Evolutionary conservation across 2,797 vertebrate species (phyloP).

Genomic region (Naso thynnoides): DNA sequence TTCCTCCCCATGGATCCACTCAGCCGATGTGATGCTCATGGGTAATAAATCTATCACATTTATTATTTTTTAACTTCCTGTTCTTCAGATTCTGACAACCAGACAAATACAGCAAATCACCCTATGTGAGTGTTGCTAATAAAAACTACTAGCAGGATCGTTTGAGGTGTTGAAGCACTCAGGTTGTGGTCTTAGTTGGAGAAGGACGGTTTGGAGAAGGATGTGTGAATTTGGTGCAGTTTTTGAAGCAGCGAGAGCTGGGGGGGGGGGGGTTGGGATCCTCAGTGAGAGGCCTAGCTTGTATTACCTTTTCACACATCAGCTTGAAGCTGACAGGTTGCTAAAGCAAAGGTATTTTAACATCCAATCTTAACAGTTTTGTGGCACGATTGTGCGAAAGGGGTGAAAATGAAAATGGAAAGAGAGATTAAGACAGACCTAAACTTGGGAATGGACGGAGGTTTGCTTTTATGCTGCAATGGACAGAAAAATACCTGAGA

Average conservation of each 20-base stretch:
- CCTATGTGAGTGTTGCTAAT: slow-evolving; percentile 15
- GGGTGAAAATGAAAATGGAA: slow-evolving; percentile 64
- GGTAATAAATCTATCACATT: slow-evolving; percentile 54
- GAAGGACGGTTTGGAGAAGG: slow-evolving; percentile 29
- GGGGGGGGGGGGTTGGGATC: background rate
- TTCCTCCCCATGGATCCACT: background rate
- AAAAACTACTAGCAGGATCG: slow-evolving; percentile 10
- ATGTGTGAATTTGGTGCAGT: slow-evolving; percentile 58
- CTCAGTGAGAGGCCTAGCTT: slow-evolving; percentile 42
- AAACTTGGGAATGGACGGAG: slow-evolving; percentile 49
- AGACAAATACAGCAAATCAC: slow-evolving; percentile 24
- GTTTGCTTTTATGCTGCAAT: slow-evolving; percentile 9
- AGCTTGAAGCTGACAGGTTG: slow-evolving; percentile 74
- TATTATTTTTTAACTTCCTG: slow-evolving; percentile 14
- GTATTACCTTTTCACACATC: slow-evolving; percentile 81
- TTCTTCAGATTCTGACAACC: slow-evolving; percentile 16
- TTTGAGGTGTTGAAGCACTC: slow-evolving; percentile 56
- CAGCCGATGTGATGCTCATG: slow-evolving; percentile 25
- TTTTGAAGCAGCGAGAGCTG: slow-evolving; percentile 19
- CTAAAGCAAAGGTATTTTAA: slow-evolving; percentile 78
- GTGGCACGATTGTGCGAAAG: slow-evolving; percentile 61
- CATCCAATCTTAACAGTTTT: slow-evolving; percentile 78
- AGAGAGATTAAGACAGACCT: slow-evolving; percentile 21
- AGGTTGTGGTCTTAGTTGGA: slow-evolving; percentile 21
- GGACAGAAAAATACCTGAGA: background rate